A percentile compares a stretch with the other conserved stretches of the same genome.
These are phyloP conservation scores for Drosophila nasuta DNA, from an alignment of 1,140 invertebrate genomes.

Conservation along the genomic window DNA sequence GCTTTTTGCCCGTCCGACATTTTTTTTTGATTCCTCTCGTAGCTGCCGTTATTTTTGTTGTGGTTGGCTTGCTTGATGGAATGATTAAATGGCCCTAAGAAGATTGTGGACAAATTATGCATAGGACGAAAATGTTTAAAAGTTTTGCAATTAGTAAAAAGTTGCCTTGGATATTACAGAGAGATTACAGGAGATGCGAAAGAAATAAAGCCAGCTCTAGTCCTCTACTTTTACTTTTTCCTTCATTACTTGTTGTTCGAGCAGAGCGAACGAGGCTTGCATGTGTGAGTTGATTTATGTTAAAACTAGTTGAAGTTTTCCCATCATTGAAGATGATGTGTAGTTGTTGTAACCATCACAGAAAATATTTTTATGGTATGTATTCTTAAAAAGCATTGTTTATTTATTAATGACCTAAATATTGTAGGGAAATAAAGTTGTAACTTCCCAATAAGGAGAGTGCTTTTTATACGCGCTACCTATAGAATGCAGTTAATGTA, in stretches of 20 bases:
- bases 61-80: slow-evolving; percentile 19
- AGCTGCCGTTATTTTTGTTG: slow-evolving; percentile 16
- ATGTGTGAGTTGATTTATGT: neutral
- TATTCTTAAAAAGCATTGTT: neutral
- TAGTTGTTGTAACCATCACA: too few relatives aligned
- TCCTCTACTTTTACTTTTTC: neutral
- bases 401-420: too few relatives aligned
- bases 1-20: slow-evolving; percentile 23
- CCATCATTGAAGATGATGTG: neutral
- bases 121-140: slow-evolving; percentile 37
- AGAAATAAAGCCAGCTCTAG: neutral
- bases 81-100: slow-evolving; percentile 36
- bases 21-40: neutral
- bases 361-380: neutral
- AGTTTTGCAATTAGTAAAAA: slow-evolving; percentile 51
- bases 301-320: neutral
- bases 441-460: too few relatives aligned
- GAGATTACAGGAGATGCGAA: slow-evolving; percentile 5
- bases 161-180: slow-evolving; percentile 2
- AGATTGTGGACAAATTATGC: slow-evolving; percentile 42
- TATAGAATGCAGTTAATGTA: too few relatives aligned
- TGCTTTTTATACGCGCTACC: too few relatives aligned
- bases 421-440: too few relatives aligned
- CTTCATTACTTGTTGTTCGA: neutral
- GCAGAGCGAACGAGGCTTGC: neutral